Percentiles rank a stretch among this genome's conserved stretches.
These are phyloP conservation scores for Harpalus rufipes DNA, from an alignment of 2,888 invertebrate species.

Conservation along the genomic window DNA sequence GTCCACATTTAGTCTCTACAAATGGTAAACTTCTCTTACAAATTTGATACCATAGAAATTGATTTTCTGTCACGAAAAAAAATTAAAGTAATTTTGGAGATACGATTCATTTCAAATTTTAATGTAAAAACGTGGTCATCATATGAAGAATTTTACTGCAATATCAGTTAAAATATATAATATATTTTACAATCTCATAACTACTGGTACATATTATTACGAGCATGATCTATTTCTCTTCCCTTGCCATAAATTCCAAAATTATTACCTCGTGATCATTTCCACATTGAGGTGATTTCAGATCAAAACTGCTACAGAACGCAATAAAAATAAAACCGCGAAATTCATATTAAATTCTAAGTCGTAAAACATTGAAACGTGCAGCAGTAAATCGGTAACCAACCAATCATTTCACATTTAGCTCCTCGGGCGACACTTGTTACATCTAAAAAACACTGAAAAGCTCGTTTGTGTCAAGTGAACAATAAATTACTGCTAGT, in stretches of 20 bases:
- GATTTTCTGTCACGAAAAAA: too few species aligned
- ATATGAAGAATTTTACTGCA: neutral
- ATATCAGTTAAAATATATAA: neutral
- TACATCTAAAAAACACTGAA: slow-evolving; percentile 4
- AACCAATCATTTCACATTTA: slow-evolving; percentile 40
- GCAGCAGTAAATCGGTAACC: slow-evolving; percentile 3
- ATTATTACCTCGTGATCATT: slow-evolving; percentile 29
- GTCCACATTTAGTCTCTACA: too few species aligned
- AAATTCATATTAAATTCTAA: slow-evolving; percentile 43
- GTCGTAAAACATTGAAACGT: slow-evolving; percentile 43
- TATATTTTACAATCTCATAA: neutral
- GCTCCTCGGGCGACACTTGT: neutral
- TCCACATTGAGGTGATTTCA: slow-evolving; percentile 11
- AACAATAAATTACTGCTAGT: slow-evolving; percentile 30
- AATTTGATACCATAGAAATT: too few species aligned
- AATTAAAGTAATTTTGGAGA: too few species aligned
- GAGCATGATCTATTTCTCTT: slow-evolving; percentile 15
- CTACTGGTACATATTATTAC: neutral
- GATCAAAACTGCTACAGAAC: slow-evolving; percentile 21
- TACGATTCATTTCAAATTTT: too few species aligned
- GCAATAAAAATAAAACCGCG: slow-evolving; percentile 43
- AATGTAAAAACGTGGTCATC: too few species aligned
- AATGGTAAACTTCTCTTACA: too few species aligned
- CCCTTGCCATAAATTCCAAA: slow-evolving; percentile 13
- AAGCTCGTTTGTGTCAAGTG: slow-evolving; percentile 28